Base-by-base conservation (phyloP, 2,797 vertebrate genomes). In the Paratrypauchen microcephalus region DNA sequence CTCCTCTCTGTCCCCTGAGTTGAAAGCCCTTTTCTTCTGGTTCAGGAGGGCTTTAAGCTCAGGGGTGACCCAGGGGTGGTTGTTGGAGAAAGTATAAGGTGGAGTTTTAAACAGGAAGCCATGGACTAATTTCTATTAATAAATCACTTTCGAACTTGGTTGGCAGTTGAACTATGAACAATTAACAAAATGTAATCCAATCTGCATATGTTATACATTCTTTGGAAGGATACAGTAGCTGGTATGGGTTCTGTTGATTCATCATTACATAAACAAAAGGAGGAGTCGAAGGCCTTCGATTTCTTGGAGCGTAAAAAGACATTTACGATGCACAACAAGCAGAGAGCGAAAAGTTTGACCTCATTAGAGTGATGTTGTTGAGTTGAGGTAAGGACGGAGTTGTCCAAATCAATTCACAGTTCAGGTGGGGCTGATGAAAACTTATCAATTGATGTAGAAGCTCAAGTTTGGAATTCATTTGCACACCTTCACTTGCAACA, bases 351-450 rank as follows among this genome's bases (percentile, higher is more conserved):
- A 30, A 50, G 63, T 65, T 50, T 52, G 63, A 52, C 63, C 63
- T 65, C 63, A 65, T 65, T 65, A 65, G 63, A n/a, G 26, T 50
- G 24, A 65, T 26, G 63, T 19, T 48, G 26, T 65, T 48, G 62
- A 65, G 45, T 5, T 50, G 62, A 30, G 18, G 24, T 48, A 47
- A 15, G 32, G 41, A 24, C 21, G 60, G 62, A 26, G 62, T 15
- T 30, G 23, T 50, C 41, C 13, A 26, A 47, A 64, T 47, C 62
- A 48, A 64, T 50, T 50, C 26, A 13, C 1, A 18, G n/a, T n/a
- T 50, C 45, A 30, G 13, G 13, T 45, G 41, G 41, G 11, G 41
- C 41, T 45, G 41, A 4, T 45, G 13, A 13, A 13, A 45, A 26
- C 63, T 50, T 26, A 65, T 65, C 63, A 65, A n/a, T n/a, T 13